Evolutionary conservation across 92 coral and sea anemone species (phyloP).

Genomic region (Anthopleura xanthogrammica): DNA sequence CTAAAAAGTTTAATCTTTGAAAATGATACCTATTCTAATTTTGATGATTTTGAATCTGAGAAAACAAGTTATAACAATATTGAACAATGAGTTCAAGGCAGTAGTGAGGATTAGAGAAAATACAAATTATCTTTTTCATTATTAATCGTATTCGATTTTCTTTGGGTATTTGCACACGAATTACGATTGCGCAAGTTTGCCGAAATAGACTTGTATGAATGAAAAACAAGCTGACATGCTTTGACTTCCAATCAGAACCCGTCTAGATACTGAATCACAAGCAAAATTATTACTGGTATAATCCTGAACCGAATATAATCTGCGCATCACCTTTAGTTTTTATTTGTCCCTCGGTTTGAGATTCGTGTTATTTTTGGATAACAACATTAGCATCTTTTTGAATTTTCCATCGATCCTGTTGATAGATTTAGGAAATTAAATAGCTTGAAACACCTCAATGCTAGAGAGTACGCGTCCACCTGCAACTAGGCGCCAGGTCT

Average conservation of each 20-base stretch:
- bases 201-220: conserved; percentile 15
- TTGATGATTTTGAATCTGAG: background rate
- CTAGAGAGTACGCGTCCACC: background rate
- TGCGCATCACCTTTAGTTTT: background rate
- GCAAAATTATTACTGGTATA: background rate
- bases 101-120: background rate
- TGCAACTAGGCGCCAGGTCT: conserved; percentile 3
- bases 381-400: background rate
- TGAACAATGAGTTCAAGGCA: background rate
- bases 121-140: conserved; percentile 22
- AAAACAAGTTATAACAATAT: background rate
- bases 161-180: conserved; percentile 58
- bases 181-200: conserved; percentile 54
- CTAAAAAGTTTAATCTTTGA: background rate
- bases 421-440: background rate
- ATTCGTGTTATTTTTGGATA: background rate
- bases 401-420: background rate
- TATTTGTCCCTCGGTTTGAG: background rate
- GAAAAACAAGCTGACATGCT: background rate
- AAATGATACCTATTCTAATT: background rate
- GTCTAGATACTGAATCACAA: conserved; percentile 5
- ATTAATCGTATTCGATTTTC: conserved; percentile 45
- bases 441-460: background rate
- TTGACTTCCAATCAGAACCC: conserved; percentile 20
- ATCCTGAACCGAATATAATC: background rate